phyloP scores from a whole-genome alignment of 2,888 invertebrate species.

The Strigamia maritima region DNA sequence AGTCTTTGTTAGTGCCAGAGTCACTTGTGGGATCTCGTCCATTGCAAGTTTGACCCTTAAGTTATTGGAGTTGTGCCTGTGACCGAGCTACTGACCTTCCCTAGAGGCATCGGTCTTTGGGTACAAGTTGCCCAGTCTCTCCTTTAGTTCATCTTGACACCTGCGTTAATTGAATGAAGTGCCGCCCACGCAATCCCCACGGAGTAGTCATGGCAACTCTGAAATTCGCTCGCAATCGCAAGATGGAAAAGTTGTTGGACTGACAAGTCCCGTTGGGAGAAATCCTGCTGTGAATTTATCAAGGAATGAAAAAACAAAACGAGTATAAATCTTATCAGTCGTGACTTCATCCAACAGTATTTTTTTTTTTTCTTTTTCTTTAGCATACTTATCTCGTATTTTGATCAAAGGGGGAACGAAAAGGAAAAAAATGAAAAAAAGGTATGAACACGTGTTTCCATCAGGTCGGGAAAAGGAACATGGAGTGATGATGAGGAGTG shows the following conservation, averaged over 20 bases:
- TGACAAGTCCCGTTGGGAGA: slow-evolving; percentile 15
- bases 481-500: not conserved
- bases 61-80: slow-evolving; percentile 8
- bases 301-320: slow-evolving; percentile 4
- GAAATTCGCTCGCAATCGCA: slow-evolving; percentile 3
- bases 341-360: not conserved
- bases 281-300: not conserved
- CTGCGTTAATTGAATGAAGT: slow-evolving; percentile 10
- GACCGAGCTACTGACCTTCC: slow-evolving; percentile 2
- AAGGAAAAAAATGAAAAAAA: not conserved
- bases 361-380: not conserved
- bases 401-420: not conserved
- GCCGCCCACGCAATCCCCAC: not conserved
- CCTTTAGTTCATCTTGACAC: not conserved
- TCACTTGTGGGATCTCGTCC: slow-evolving; percentile 15
- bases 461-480: slow-evolving; percentile 1
- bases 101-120: slow-evolving; percentile 4
- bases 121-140: not conserved
- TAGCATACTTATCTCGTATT: not conserved
- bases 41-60: slow-evolving; percentile 15
- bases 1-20: slow-evolving; percentile 6
- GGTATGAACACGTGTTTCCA: slow-evolving; percentile 6
- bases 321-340: not conserved
- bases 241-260: slow-evolving; percentile 10
- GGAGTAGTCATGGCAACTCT: not conserved